A percentile compares a stretch with the other conserved stretches of the same genome.
Conservation (phyloP, 2,113 vertebrate genomes). For the Cololabis saira region DNA sequence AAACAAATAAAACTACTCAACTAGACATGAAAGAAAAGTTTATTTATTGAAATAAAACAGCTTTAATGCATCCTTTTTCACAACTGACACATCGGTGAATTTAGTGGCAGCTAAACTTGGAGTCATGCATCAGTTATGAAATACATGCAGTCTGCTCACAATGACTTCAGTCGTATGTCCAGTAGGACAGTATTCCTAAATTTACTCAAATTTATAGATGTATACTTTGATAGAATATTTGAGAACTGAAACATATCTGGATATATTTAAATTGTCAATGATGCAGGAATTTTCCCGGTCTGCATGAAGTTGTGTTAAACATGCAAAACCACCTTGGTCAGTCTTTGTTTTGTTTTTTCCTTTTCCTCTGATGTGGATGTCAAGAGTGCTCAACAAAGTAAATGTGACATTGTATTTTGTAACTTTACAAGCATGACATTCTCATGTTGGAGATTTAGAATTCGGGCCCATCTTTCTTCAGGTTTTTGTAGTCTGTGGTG, state of each 20-base stretch:
- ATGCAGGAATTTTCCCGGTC: neutral
- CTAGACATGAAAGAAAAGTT: conserved; percentile 1
- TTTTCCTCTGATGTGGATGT: neutral
- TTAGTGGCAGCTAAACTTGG: conserved; percentile 35
- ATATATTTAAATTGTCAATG: too few species aligned
- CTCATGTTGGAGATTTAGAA: conserved; percentile 79
- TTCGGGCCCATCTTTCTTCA: conserved; percentile 92
- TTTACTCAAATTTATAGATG: too few species aligned
- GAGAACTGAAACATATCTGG: too few species aligned
- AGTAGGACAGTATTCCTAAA: neutral
- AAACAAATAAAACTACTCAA: neutral
- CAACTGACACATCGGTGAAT: conserved; percentile 8
- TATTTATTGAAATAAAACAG: conserved; percentile 36
- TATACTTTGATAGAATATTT: too few species aligned
- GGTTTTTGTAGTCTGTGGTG: conserved; percentile 88
- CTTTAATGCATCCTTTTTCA: conserved; percentile 4
- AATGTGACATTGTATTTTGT: conserved; percentile 16
- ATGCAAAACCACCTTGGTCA: neutral
- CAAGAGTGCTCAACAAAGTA: neutral
- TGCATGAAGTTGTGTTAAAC: neutral
- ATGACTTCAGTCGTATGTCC: neutral
- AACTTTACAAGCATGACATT: neutral
- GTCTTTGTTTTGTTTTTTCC: conserved; percentile 2
- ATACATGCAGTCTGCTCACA: neutral
- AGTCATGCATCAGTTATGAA: conserved; percentile 16